Evolutionary conservation across 1,140 invertebrate genomes (phyloP), one percentile per base, ranked within the genome.

Genomic region (Protaetia brevitarsis): DNA sequence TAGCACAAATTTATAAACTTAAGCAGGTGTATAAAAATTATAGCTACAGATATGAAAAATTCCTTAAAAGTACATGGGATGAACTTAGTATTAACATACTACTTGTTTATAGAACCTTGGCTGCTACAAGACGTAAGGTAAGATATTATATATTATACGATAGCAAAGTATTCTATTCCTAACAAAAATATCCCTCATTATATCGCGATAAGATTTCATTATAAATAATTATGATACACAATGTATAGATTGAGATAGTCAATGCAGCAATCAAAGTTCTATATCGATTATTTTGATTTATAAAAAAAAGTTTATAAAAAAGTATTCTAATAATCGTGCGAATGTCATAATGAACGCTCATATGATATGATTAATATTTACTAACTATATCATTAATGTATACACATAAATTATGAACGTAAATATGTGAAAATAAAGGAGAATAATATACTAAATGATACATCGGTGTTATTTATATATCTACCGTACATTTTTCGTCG

Each of bases 301-400:
- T n/a, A n/a, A n/a, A n/a, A n/a, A n/a, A n/a, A n/a, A n/a, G n/a
- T n/a, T n/a, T n/a, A n/a, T n/a, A n/a, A 34, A 34, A 34, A 6
- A 34, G 13, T 23, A 51, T n/a, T n/a, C n/a, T 10, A 51, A 19
- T 23, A 23, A 51, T 51, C 13, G 41, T 51, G 41, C 41, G 26
- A 23, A 37, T 37, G 34, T 37, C n/a, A 37, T 51, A 51, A 51
- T 51, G 41, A 51, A 13, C 26, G 41, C 21, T 23, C 26, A 23
- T 51, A 51, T 51, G 41, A 51, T 51, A 51, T 51, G 41, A 19
- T 51, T 37, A 26, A 13, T 51, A 51, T 23, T 19, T 51, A 51
- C 26, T 5, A 51, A 23, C 41, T 51, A 51, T 51, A 23, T 51
- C 26, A 23, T 51, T 51, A 51, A 51, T 51, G 16, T 8, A 19